Evolutionary conservation across 2,888 invertebrate genomes (phyloP).

Genomic region (Aradus depressus): DNA sequence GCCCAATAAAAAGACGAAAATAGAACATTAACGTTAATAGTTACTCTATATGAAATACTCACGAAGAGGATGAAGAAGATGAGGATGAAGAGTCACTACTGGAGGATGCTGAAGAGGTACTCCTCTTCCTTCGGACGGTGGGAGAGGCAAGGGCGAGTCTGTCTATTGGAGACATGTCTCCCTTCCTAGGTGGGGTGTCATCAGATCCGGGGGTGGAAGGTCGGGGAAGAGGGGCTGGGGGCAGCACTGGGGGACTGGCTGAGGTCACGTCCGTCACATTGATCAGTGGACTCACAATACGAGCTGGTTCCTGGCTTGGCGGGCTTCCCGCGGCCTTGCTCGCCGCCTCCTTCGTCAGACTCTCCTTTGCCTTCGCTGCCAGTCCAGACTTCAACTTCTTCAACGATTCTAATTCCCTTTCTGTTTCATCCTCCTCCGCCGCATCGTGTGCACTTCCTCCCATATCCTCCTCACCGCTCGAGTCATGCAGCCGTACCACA

Average conservation of each 20-base stretch:
- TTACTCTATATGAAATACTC: constrained; percentile 4
- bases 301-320: too few relatives aligned
- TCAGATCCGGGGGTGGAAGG: constrained; percentile 14
- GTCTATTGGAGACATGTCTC: constrained; percentile 28
- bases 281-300: background rate
- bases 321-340: constrained; percentile 11
- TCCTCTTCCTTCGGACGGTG: constrained; percentile 25
- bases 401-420: constrained; percentile 35
- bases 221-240: background rate
- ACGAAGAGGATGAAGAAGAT: constrained; percentile 23
- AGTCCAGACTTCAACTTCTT: constrained; percentile 48
- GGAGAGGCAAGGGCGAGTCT: constrained; percentile 30
- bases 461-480: constrained; percentile 42
- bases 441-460: constrained; percentile 46
- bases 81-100: constrained; percentile 25
- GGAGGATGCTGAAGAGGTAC: constrained; percentile 26
- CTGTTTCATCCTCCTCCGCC: constrained; percentile 53
- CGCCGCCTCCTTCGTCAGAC: constrained; percentile 34
- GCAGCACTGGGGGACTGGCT: too few relatives aligned
- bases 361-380: constrained; percentile 61
- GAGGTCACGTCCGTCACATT: background rate
- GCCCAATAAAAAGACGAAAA: background rate
- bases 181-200: constrained; percentile 13
- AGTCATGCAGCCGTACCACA: constrained; percentile 47
- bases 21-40: background rate